Evolutionary conservation across 2,888 invertebrate genomes (phyloP), one percentile per base, ranked within the genome.

Genomic region (Dryobotodes eremita): DNA sequence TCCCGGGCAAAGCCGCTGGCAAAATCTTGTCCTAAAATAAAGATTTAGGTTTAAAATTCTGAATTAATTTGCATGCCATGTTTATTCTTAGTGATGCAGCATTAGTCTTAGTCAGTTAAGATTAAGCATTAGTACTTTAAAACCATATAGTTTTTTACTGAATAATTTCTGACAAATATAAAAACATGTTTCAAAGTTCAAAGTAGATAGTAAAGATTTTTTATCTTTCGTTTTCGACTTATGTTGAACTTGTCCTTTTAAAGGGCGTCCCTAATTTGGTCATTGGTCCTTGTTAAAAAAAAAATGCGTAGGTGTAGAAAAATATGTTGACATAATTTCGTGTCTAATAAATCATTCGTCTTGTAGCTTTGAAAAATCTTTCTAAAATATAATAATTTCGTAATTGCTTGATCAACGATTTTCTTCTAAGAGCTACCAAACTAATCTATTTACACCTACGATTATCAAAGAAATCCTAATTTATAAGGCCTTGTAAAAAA

Each of bases 1-100:
- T 42, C 5, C 42, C 42, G 42, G 42, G 42, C 42, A 5, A 7
- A 42, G 42, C 7, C 42, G 42, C 42, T 42, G 5, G 42, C 42
- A 42, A 42, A 42, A 42, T 5, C 42, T 42, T 42, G 42, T 42
- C 42, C 42, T 5, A 42, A 42, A 42, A 71, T 68, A 42, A 64
- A 83, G 46, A 83, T 83, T 61, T 61, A 13, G n/a, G n/a, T 46
- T 79, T 55, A 0, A 55, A 83, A 73, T 61, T 78, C 59, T 59
- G 4, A 65, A 83, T 82, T 46, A 61, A 64, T 82, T 79, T 82
- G 53, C 72, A 17, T 6, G 42, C 31, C 55, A 59, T 46, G 68
- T 57, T 55, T 72, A 48, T 80, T 69, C 50, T 80, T 50, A 15
- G 2, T 42, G 36, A 53, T 66, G 20, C 20, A 65, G 64, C n/a